phyloP scores from a whole-genome alignment of 2,888 invertebrate species.

The Eupithecia inturbata region DNA sequence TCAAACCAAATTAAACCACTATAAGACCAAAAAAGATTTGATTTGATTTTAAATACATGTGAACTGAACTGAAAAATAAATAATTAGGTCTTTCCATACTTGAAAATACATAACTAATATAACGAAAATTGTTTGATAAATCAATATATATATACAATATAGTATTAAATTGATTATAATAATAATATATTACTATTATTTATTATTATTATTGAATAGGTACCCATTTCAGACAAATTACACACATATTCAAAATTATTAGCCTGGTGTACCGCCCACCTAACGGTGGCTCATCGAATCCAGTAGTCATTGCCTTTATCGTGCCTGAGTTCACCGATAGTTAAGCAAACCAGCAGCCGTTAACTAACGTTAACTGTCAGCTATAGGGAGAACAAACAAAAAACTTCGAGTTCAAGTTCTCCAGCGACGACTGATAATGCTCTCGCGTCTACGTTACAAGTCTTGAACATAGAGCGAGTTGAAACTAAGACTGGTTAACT shows the following conservation, averaged over 20 bases:
- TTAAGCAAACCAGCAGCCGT: background rate
- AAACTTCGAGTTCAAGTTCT: too few relatives aligned
- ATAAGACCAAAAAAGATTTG: background rate
- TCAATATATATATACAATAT: too few relatives aligned
- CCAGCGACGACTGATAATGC: too few relatives aligned
- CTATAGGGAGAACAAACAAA: too few relatives aligned
- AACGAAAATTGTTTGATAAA: background rate
- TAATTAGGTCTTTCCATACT: background rate
- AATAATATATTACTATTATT: too few relatives aligned
- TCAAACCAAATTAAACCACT: background rate
- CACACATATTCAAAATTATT: background rate
- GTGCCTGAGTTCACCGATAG: background rate
- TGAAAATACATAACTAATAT: background rate
- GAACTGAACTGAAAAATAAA: background rate
- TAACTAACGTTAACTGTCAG: background rate
- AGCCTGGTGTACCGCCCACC: constrained; percentile 1
- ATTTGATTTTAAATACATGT: background rate
- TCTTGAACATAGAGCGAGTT: background rate
- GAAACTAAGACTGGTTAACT: background rate
- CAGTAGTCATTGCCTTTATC: background rate
- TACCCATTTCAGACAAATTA: background rate
- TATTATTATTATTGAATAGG: background rate
- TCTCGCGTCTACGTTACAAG: background rate
- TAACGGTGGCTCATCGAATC: constrained; percentile 8
- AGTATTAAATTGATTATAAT: too few relatives aligned